A percentile compares a stretch with the other conserved stretches of the same genome.
Evolutionary conservation across 2,888 invertebrate genomes (phyloP).

Genomic region (Empis livida): DNA sequence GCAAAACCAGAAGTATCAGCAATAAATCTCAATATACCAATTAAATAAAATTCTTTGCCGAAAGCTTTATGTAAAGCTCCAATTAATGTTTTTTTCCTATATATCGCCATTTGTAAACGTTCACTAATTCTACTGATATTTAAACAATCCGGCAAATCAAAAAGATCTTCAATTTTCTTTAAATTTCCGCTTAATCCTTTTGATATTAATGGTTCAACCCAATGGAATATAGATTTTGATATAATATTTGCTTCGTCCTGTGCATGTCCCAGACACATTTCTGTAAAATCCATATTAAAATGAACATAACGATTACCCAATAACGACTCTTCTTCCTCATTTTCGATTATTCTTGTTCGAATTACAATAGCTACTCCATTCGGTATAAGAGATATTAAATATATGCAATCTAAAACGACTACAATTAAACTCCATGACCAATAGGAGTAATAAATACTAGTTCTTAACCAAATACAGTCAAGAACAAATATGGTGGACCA

Average conservation of each 20-base stretch:
- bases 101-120: slow-evolving; percentile 28
- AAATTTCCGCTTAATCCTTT: slow-evolving; percentile 66
- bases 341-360: slow-evolving; percentile 31
- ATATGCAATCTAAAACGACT: slow-evolving; percentile 51
- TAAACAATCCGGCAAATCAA: slow-evolving; percentile 51
- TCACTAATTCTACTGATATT: slow-evolving; percentile 29
- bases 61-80: slow-evolving; percentile 61
- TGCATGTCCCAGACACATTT: slow-evolving; percentile 63
- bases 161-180: slow-evolving; percentile 64
- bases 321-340: slow-evolving; percentile 45
- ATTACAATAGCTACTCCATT: slow-evolving; percentile 36
- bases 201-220: slow-evolving; percentile 74
- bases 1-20: slow-evolving; percentile 77
- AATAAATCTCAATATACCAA: slow-evolving; percentile 69
- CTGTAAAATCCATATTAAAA: slow-evolving; percentile 50
- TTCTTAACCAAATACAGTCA: slow-evolving; percentile 54
- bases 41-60: slow-evolving; percentile 68
- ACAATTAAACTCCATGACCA: slow-evolving; percentile 49
- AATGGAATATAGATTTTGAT: slow-evolving; percentile 69
- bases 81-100: slow-evolving; percentile 41
- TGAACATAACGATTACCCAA: slow-evolving; percentile 45
- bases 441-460: slow-evolving; percentile 41
- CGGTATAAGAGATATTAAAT: slow-evolving; percentile 59
- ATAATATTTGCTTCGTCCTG: slow-evolving; percentile 59
- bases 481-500: slow-evolving; percentile 57